Evolutionary conservation across 2,888 invertebrate genomes (phyloP).

Genomic region (Galeopsomyia nigrocyanea): DNA sequence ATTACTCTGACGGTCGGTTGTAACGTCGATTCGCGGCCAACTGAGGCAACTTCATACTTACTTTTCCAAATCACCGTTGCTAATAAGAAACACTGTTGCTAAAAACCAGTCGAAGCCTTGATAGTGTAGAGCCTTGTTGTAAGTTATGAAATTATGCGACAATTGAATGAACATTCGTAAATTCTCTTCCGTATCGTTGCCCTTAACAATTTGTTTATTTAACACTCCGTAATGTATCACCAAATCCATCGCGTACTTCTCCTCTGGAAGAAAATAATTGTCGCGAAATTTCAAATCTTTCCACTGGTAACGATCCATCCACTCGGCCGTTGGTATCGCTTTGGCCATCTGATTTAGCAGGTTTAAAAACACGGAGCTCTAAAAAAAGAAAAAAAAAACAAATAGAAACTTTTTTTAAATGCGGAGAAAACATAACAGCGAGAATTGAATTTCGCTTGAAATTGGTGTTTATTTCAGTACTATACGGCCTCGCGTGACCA

Average conservation of each 20-base stretch:
- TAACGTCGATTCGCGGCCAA: conserved; percentile 60
- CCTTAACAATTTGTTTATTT: conserved; percentile 54
- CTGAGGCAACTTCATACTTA: conserved; percentile 61
- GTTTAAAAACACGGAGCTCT: conserved; percentile 59
- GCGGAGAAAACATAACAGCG: no score
- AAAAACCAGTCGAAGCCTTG: conserved; percentile 66
- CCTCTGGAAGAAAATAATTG: conserved; percentile 62
- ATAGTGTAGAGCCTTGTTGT: conserved; percentile 56
- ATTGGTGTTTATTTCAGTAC: neutral
- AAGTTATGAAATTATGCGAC: conserved; percentile 60
- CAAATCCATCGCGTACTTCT: conserved; percentile 60
- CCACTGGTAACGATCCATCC: conserved; percentile 63
- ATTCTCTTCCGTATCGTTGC: conserved; percentile 50
- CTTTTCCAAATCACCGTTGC: conserved; percentile 60
- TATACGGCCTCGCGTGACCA: neutral
- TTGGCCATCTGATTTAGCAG: conserved; percentile 64
- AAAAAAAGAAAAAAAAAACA: conserved; percentile 31
- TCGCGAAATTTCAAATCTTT: conserved; percentile 49
- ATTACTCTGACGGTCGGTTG: neutral
- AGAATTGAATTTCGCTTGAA: conserved; percentile 19
- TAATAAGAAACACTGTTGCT: conserved; percentile 63
- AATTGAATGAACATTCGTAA: conserved; percentile 61
- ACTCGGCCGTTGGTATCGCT: conserved; percentile 64
- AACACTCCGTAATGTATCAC: conserved; percentile 59
- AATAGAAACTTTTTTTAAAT: neutral